Conservation (phyloP, 2,113 vertebrate species). For the Sinocyclocheilus anophthalmus region DNA sequence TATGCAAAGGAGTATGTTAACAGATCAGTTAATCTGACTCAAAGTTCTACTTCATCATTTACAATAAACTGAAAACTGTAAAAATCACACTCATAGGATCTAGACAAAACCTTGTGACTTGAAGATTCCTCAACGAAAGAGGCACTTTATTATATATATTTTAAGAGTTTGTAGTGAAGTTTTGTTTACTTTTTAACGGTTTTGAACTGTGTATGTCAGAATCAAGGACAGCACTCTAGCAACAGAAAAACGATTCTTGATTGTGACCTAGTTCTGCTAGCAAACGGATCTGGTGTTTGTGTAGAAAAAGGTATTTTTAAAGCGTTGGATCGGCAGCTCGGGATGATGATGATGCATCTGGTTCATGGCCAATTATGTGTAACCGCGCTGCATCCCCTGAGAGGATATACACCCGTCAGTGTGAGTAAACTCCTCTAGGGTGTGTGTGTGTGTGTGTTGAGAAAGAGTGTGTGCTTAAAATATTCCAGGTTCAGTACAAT, state of each 20-base stretch:
- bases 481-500: background rate
- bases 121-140: background rate
- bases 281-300: conserved; percentile 5
- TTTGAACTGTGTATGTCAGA: conserved; percentile 21
- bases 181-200: background rate
- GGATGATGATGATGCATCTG: conserved; percentile 32
- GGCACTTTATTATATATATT: background rate
- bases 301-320: conserved; percentile 22
- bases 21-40: background rate
- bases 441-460: background rate
- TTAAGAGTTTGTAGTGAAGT: background rate
- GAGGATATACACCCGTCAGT: background rate
- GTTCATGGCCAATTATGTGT: conserved; percentile 36
- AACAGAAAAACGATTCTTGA: background rate
- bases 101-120: background rate
- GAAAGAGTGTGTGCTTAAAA: background rate
- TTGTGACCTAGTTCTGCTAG: conserved; percentile 20
- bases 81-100: background rate
- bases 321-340: background rate
- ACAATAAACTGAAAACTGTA: background rate
- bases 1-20: background rate
- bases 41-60: background rate
- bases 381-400: background rate
- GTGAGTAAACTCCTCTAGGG: background rate
- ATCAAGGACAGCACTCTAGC: conserved; percentile 1